Evolutionary conservation across 2,797 vertebrate genomes (phyloP), one percentile per base, ranked within the genome.

Genomic region (Jordanella pulchra): DNA sequence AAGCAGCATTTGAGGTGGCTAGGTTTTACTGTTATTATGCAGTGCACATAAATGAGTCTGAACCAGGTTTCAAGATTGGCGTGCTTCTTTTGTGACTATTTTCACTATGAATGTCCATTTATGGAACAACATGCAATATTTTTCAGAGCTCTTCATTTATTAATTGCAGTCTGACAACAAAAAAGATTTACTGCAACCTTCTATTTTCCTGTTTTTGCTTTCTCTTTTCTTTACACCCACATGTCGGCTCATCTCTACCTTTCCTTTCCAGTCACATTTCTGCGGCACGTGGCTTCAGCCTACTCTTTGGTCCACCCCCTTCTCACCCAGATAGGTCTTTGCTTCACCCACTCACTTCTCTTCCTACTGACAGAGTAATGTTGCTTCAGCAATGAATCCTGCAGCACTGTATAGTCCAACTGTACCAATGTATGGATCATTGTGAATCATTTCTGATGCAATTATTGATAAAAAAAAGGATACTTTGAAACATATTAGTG

Each of bases 261-360:
- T 85, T 86, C 78, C 65, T 73, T 83, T 83, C 80, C 86, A 86
- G 84, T 87, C 68, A 80, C 79, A 83, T 75, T 75, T 80, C 84
- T 81, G 76, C 76, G 78, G 79, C 51, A 75, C 77, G 81, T 18
- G 71, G 77, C 85, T 87, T 72, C 88, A 85, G 2, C 91, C 86
- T 91, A 89, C 89, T 81, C 88, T 80, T 74, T 82, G 70, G 73
- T 89, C 82, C 90, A 88, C 91, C 90, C 87, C 90, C 91, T 80
- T 75, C 82, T 89, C 86, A 88, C 73, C 86, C 86, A 85, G 87
- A 89, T 90, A 81, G 67, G 79, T 90, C 83, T 89, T 76, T 86
- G 81, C 85, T 76, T 87, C 83, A 77, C 76, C 81, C 86, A 73
- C 82, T 85, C 81, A 60, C 77, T 80, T 61, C 70, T 78, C 70